Base-by-base conservation (phyloP, 2,888 invertebrate species). In the Temnothorax ravouxi region DNA sequence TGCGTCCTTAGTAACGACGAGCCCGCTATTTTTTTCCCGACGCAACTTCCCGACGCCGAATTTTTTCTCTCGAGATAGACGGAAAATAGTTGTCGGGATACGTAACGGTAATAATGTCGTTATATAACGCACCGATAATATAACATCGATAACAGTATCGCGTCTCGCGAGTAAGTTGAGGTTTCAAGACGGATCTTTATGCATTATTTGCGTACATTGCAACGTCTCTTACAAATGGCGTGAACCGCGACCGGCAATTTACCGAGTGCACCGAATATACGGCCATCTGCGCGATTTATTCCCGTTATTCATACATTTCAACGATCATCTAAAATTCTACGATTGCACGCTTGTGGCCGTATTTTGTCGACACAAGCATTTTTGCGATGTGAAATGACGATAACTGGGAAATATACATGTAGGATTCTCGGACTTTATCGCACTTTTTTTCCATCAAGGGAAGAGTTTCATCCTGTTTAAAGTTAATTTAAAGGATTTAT, bases 271-370 rank as follows among this genome's bases (percentile, higher is more conserved):
- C 44, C 34, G 18, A 71, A 56, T 71, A 56, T 69, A 21, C 44
- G 44, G 18, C 47, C 71, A 59, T 56, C 69, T 15, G 71, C 34
- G 21, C 71, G 52, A 79, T 79, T 79, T 71, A 71, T 79, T 56
- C 21, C 44, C 79, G 71, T 79, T 79, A 79, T 59, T 79, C 71
- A 34, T 79, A 79, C 79, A 79, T 79, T 59, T 79, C 71, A 59
- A 69, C 79, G 71, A 47, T 79, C 79, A 71, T 71, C 71, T 59
- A 21, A 71, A 79, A 71, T 69, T 69, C 21, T 34, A 13, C 71
- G 71, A 79, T 79, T 59, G 79, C 21, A n/a, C 56, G 21, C 56
- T 79, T 29, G 69, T 44, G 44, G 15, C 77, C 8, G 56, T 59
- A 47, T 79, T 79, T 79, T 79, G 44, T 79, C 47, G 56, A 71